These are phyloP conservation scores for Drosophila parabipectinata DNA, from an alignment of 1,140 invertebrate genomes.

Conservation along the genomic window DNA sequence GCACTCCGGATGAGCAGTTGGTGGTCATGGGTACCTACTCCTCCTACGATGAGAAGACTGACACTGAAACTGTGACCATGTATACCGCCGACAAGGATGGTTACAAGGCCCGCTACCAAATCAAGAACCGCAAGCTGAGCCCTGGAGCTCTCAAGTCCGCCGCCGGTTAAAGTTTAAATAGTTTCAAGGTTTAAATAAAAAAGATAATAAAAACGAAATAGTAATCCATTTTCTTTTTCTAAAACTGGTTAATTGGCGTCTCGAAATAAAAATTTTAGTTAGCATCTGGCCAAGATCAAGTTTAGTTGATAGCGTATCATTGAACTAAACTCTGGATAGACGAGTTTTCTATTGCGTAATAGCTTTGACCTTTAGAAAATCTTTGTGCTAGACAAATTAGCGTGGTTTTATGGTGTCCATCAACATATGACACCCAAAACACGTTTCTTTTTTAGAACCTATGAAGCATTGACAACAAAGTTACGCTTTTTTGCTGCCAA, in stretches of 20 bases:
- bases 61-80: constrained; percentile 74
- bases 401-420: constrained; percentile 29
- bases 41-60: constrained; percentile 71
- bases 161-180: constrained; percentile 57
- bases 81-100: constrained; percentile 83
- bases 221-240: constrained; percentile 3
- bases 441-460: constrained; percentile 30
- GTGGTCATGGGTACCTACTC: constrained; percentile 78
- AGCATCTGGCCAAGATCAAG: constrained; percentile 58
- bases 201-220: constrained; percentile 11
- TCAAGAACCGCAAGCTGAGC: constrained; percentile 78
- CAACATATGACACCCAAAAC: constrained; percentile 26
- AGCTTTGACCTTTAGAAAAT: constrained; percentile 52
- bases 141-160: constrained; percentile 70
- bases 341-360: constrained; percentile 68
- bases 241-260: constrained; percentile 52
- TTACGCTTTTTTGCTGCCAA: neutral
- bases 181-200: constrained; percentile 14
- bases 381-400: constrained; percentile 38
- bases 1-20: constrained; percentile 68
- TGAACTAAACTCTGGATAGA: constrained; percentile 48
- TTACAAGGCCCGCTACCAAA: constrained; percentile 69
- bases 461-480: constrained; percentile 22
- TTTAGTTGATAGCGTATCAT: constrained; percentile 56
- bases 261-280: constrained; percentile 18